Percentiles rank a stretch among this genome's conserved stretches.
These are phyloP conservation scores for Ceriagrion tenellum DNA, from an alignment of 2,888 invertebrate species.

Conservation along the genomic window DNA sequence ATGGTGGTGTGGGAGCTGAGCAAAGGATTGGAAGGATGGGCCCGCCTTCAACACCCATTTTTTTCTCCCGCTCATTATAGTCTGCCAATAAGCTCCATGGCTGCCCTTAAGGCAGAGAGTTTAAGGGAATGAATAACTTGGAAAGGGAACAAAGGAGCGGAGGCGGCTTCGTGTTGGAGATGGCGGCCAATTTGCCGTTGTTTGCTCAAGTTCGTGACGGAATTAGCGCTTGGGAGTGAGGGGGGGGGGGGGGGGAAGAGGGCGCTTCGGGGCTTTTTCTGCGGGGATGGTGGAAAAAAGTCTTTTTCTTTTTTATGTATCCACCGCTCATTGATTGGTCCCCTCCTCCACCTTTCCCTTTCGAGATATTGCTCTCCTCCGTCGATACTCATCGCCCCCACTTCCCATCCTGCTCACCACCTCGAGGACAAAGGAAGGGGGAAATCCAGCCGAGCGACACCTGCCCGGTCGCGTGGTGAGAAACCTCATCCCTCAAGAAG, in stretches of 20 bases:
- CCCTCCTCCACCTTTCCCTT: not conserved
- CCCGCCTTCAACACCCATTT: not conserved
- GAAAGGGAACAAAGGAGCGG: not conserved
- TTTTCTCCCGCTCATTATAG: not conserved
- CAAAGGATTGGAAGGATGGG: not conserved
- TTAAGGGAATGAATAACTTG: slow-evolving; percentile 17
- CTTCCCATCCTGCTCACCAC: not conserved
- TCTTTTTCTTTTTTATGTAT: too few species aligned
- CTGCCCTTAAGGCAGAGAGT: not conserved
- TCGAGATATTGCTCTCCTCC: not conserved
- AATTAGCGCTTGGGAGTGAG: not conserved
- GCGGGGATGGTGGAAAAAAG: too few species aligned
- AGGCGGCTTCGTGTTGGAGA: not conserved
- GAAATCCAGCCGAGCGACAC: not conserved
- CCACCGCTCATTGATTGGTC: not conserved
- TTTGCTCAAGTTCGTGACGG: slow-evolving; percentile 36
- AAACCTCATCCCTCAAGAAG: not conserved
- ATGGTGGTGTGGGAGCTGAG: not conserved
- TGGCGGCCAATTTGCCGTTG: slow-evolving; percentile 12
- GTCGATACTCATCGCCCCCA: not conserved
- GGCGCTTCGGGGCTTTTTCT: not conserved
- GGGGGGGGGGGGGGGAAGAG: not conserved
- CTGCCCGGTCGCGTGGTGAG: not conserved
- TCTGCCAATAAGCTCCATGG: not conserved
- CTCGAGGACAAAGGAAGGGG: not conserved